Base-by-base conservation (phyloP, 2,888 invertebrate species). In the Xiphydria camelus region DNA sequence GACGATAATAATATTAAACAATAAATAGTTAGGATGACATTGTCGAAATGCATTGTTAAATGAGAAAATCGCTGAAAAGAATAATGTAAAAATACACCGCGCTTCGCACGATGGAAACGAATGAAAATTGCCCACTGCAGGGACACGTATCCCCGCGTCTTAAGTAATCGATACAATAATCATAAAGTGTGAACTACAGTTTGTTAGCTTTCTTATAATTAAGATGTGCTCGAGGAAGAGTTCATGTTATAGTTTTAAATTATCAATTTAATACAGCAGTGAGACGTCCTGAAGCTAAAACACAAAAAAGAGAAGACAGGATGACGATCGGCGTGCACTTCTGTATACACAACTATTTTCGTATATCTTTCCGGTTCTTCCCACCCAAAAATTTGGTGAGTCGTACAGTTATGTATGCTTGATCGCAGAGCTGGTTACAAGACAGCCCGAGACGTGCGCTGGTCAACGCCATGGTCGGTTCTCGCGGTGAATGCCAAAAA, bases 161-260 rank as follows among this genome's bases (percentile, higher is more conserved):
- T 14, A 12, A 12, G 15, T 7, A 15, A 2, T 10, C 14, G 29
- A 29, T 12, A 29, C 12, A 12, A 15, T 29, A 29, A 29, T 12
- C 15, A 29, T 29, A 29, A 29, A 29, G 29, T 14, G 14, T 2
- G 29, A 17, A 17, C 15, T 34, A 10, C 18, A 34, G 10, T 19
- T 23, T 34, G 9, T 34, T 34, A 9, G 10, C n/a, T 15, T 15
- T 17, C n/a, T 14, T 19, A 18, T 15, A 14, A 17, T 44, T 53
- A 56, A 51, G 48, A 56, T 54, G 47, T 32, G 51, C 53, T 54
- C 49, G 51, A 59, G 53, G 49, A 52, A 64, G 53, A 51, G 42
- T 39, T 54, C 54, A 59, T 52, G 31, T 52, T 48, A 58, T 49
- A 34, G 4, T 15, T 18, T 34, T 59, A 34, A 58, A 31, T 45